Base-by-base conservation (phyloP, 2,113 vertebrate species). In the Tor tambroides region DNA sequence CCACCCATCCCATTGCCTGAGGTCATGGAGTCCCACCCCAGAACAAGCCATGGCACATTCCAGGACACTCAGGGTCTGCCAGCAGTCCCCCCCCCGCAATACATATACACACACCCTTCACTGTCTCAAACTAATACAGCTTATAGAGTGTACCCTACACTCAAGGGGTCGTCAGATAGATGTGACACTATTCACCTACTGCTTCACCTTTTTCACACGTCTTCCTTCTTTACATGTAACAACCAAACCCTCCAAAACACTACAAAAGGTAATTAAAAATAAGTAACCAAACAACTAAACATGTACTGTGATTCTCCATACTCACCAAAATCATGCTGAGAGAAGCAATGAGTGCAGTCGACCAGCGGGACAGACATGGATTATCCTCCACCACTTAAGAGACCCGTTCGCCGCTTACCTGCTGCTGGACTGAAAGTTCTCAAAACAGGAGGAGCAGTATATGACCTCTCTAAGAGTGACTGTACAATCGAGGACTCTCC, bases 11-110 rank as follows among this genome's bases (percentile, higher is more conserved):
- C 91, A 92, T 85, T 91, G 94, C 94, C 94, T 95, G 91, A 95
- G 94, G 94, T 95, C 94, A 95, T 95, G 88, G 89, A 94, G 95
- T 95, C 95, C 95, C 95, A 95, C 94, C 95, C 95, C 93, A 93
- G 94, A 94, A 93, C 95, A 93, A 92, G 93, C 92, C 95, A 88
- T 93, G 93, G 93, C 95, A 93, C 92, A 95, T 95, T 94, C 94
- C 93, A 87, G 90, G 89, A 92, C 93, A 93, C 89, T 91, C 89
- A 92, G 94, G 90, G 93, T 94, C 93, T 91, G 93, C 91, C 93
- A 94, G 92, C 93, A 93, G 92, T 92, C 89, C 87, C 43, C 38
- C 90, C 88, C 88, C 67, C 56, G 49, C 19, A 46, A 75, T 51
- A 54, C 23, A 41, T 61, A 72, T 30, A 87, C 89, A 91, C 88